Evolutionary conservation across 2,888 invertebrate genomes (phyloP), one percentile per base, ranked within the genome.

Genomic region (Philhelius pedissequus): DNA sequence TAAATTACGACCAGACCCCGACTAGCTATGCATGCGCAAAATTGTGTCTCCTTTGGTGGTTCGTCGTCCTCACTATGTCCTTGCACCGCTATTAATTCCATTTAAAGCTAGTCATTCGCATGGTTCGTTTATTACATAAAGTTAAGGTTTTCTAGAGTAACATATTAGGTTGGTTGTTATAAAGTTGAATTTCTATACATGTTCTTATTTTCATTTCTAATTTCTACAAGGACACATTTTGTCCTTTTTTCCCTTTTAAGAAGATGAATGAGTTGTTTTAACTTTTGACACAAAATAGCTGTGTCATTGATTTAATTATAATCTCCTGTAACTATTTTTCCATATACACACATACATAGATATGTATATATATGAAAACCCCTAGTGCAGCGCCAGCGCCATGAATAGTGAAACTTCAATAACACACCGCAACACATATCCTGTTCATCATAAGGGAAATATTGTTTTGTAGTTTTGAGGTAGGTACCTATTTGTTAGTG

Each of bases 241-340:
- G 11, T 11, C 11, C 30, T 27, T 30, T 43, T 22, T 2, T 6
- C 13, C 11, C 30, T 27, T 43, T 48, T 15, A 43, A 43, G 62
- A 4, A 43, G 18, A 18, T 18, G 18, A 43, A 35, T 62, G 27
- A 27, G 62, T 62, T 62, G 40, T 43, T 62, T 62, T 43, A 43
- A 30, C 62, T 22, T 62, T 13, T 43, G 18, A 43, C 18, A 43
- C 30, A 43, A 60, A 60, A 60, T 60, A 60, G 43, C 60, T 60
- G 43, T 48, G 56, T 30, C 35, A 66, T 56, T 66, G 56, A 75
- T 66, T 75, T 56, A 75, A 75, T 75, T 66, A 66, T 48, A n/a
- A 20, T n/a, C 13, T 56, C 15, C 35, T 75, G 27, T 35, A 30
- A 75, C 56, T 75, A 66, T 43, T 43, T 4, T 20, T 25, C n/a